phyloP scores from a whole-genome alignment of 2,888 invertebrate genomes.

The Piscicola geometra region DNA sequence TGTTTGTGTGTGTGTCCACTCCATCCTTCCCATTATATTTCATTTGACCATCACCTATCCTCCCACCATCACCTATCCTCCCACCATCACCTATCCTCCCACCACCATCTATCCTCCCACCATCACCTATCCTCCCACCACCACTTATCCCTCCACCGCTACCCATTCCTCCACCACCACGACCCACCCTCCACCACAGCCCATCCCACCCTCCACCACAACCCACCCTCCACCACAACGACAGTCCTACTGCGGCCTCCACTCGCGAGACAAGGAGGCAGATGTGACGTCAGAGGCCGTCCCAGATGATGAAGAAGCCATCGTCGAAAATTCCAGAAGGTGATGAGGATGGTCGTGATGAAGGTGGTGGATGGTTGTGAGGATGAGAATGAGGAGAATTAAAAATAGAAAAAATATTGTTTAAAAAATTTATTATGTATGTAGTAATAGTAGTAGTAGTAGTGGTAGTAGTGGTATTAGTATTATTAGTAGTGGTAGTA shows the following conservation, averaged over 20 bases:
- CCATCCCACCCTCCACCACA: too few relatives aligned
- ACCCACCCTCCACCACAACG: too few relatives aligned
- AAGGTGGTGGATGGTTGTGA: too few relatives aligned
- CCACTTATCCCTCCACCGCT: not conserved
- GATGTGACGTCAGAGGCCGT: not conserved
- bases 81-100: not conserved
- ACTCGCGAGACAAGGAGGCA: slow-evolving; percentile 10
- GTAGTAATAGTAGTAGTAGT: too few relatives aligned
- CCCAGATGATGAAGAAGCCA: not conserved
- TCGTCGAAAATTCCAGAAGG: not conserved
- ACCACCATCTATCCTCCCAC: not conserved
- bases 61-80: not conserved
- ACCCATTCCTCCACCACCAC: too few relatives aligned
- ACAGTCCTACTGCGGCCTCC: not conserved
- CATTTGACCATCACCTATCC: not conserved
- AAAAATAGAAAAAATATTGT: too few relatives aligned
- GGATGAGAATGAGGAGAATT: too few relatives aligned
- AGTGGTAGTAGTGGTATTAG: too few relatives aligned
- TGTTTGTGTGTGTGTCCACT: slow-evolving; percentile 17
- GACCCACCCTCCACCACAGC: too few relatives aligned
- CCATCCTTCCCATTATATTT: not conserved
- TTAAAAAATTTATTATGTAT: too few relatives aligned
- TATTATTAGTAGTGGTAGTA: too few relatives aligned
- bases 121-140: not conserved
- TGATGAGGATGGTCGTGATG: not conserved